Conservation (phyloP, 2,888 invertebrate species). For the Hoplodrina ambigua region DNA sequence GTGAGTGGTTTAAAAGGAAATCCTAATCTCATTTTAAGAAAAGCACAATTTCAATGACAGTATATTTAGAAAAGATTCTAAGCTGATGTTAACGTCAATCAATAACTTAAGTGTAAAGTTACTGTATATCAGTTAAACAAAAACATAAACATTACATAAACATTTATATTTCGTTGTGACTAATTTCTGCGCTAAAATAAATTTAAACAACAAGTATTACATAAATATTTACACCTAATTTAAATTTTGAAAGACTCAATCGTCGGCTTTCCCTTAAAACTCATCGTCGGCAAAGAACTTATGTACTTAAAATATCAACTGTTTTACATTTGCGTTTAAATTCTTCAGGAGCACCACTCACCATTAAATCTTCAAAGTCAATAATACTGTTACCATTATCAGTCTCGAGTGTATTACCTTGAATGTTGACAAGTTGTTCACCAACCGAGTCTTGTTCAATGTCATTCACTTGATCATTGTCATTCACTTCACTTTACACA, state of each 20-base stretch:
- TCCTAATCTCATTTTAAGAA: constrained; percentile 26
- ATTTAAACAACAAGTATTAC: constrained; percentile 25
- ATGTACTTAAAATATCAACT: constrained; percentile 3
- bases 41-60: constrained; percentile 6
- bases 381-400: constrained; percentile 86
- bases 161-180: constrained; percentile 9
- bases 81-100: not conserved
- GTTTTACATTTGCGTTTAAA: constrained; percentile 13
- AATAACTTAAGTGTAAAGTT: constrained; percentile 5
- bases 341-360: constrained; percentile 56
- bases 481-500: constrained; percentile 69
- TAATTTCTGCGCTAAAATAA: constrained; percentile 27
- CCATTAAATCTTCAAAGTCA: constrained; percentile 70
- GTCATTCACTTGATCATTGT: constrained; percentile 39
- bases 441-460: constrained; percentile 42
- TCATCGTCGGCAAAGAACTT: constrained; percentile 21
- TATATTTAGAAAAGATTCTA: not conserved
- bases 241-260: constrained; percentile 25
- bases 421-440: constrained; percentile 60
- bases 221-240: constrained; percentile 33
- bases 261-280: constrained; percentile 5
- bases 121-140: not conserved
- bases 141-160: not conserved
- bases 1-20: constrained; percentile 53
- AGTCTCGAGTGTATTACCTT: constrained; percentile 78